A percentile compares a stretch with the other conserved stretches of the same genome.
These are phyloP conservation scores for Sialia sialis DNA, from an alignment of 2,113 vertebrate species.

Conservation along the genomic window DNA sequence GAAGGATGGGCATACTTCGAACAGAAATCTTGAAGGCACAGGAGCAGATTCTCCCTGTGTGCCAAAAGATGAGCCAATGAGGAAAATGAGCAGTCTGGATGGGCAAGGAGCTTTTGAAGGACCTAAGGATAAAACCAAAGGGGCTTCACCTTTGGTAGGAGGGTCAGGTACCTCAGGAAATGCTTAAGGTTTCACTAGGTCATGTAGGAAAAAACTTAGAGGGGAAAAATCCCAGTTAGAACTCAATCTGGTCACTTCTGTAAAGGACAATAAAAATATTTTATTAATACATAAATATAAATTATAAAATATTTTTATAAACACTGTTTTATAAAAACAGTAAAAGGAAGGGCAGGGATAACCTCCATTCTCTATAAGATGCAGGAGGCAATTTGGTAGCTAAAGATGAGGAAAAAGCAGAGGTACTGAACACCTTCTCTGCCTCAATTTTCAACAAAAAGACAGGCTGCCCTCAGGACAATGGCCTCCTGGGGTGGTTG, in stretches of 20 bases:
- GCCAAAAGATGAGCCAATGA: not conserved
- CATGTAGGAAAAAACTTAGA: not conserved
- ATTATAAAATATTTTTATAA: not conserved
- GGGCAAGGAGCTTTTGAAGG: not conserved
- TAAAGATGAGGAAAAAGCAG: not conserved
- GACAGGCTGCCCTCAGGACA: no score
- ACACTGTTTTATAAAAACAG: not conserved
- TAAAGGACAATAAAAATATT: not conserved
- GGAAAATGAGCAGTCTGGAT: accelerated
- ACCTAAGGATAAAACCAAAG: not conserved
- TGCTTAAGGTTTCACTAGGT: not conserved
- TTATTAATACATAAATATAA: no score
- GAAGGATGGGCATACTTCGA: not conserved
- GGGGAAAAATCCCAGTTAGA: not conserved
- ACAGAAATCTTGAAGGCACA: not conserved
- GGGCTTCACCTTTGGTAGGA: not conserved
- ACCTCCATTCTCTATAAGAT: not conserved
- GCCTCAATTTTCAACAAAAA: not conserved
- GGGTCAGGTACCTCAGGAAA: not conserved
- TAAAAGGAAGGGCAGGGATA: not conserved
- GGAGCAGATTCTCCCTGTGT: not conserved
- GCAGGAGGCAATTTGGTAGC: not conserved
- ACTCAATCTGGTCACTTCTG: not conserved
- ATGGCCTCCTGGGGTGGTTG: not conserved
- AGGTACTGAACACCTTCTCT: not conserved